phyloP scores from a whole-genome alignment of 1,140 invertebrate species.

The Atta cephalotes region DNA sequence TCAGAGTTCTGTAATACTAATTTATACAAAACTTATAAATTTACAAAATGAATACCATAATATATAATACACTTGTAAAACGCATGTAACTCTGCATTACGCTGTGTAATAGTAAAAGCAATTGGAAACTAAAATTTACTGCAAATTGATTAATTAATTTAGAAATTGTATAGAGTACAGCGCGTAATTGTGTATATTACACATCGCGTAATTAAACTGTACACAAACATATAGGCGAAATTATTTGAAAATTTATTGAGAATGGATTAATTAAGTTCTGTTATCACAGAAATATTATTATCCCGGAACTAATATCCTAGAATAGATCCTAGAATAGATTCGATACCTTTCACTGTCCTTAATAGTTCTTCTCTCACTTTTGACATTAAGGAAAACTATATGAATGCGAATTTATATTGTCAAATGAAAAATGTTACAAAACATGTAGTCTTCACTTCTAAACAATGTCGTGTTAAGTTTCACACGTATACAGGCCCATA shows the following conservation, averaged over 20 bases:
- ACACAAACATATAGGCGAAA: background rate
- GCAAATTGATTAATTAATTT: constrained; percentile 21
- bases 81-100: background rate
- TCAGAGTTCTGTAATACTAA: no score
- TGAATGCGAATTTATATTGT: background rate
- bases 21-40: background rate
- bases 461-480: constrained; percentile 6
- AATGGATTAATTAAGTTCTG: constrained; percentile 10
- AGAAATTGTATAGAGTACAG: background rate
- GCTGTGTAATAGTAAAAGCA: background rate
- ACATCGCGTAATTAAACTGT: constrained; percentile 10
- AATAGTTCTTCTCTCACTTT: background rate
- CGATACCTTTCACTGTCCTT: background rate
- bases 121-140: constrained; percentile 9
- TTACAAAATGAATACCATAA: background rate
- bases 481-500: background rate
- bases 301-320: background rate
- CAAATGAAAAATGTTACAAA: background rate
- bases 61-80: background rate
- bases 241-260: background rate
- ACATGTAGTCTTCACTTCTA: background rate
- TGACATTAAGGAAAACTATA: background rate
- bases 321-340: background rate
- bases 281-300: constrained; percentile 21
- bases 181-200: background rate